Evolutionary conservation across 2,797 vertebrate genomes (phyloP), one percentile per base, ranked within the genome.

Genomic region (Myripristis murdjan): DNA sequence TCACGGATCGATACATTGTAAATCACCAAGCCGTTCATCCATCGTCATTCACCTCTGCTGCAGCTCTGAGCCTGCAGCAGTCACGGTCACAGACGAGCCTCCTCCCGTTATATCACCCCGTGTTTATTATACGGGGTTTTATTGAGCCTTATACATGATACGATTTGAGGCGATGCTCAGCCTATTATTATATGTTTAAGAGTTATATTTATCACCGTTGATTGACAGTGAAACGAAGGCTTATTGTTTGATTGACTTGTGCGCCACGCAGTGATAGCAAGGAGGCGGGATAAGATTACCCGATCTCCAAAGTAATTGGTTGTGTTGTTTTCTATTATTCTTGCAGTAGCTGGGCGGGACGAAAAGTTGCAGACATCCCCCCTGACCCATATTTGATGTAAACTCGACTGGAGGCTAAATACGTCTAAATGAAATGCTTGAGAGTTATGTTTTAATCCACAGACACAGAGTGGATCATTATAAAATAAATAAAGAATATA

Each of bases 171-270:
- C 20, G 47, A 15, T 37, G n/a, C n/a, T n/a, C n/a, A n/a, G 46
- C 15, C 22, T 6, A 9, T 20, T 6, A 28, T 24, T 39, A 20
- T 1, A 4, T 15, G 1, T 64, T 5, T 47, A 4, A 10, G 24
- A 61, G 37, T 24, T 33, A 18, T 1, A 55, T 72, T 35, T 48
- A 69, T 86, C 54, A 46, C 65, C 23, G 24, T 24, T 24, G 22
- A 53, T 26, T 67, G 82, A 85, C 74, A 75, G 77, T 75, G 51
- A 46, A 66, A 56, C 44, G 39, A 66, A 52, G 63, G 87, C 75
- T 89, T 86, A 79, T 10, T 24, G 37, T 49, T 22, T 80, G 90
- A 94, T 55, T 90, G 92, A 90, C 89, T 68, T 23, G n/a, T 24
- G 15, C 14, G 1, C 9, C 2, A 31, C 43, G 14, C 91, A 93